Percentiles rank a stretch among this genome's conserved stretches.
Conservation (phyloP, 2,888 invertebrate genomes). For the Perizoma affinitatum region DNA sequence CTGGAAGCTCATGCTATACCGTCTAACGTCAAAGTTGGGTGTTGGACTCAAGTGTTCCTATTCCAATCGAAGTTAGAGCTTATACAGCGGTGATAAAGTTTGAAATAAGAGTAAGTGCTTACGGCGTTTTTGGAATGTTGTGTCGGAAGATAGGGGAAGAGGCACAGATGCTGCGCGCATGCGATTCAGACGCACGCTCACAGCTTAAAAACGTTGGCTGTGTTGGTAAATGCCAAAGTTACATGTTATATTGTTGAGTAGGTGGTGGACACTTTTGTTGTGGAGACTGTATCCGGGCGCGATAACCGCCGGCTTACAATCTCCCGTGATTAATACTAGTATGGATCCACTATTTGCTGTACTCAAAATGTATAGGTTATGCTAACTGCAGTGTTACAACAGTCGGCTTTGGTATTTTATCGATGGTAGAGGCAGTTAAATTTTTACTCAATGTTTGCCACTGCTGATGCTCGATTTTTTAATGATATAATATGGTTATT, state of each 20-base stretch:
- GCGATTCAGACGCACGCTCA: conserved; percentile 58
- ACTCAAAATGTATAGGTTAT: conserved; percentile 19
- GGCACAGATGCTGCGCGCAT: conserved; percentile 82
- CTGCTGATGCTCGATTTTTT: too few species aligned
- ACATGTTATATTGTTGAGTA: conserved; percentile 71
- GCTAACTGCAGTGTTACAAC: conserved; percentile 15
- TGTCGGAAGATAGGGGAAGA: conserved; percentile 64
- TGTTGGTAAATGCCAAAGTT: conserved; percentile 54
- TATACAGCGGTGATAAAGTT: conserved; percentile 16
- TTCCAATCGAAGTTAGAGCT: conserved; percentile 13
- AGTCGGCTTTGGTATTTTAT: conserved; percentile 3
- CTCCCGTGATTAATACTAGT: conserved; percentile 59
- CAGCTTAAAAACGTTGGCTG: conserved; percentile 48
- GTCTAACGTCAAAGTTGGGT: conserved; percentile 55
- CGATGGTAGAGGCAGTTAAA: neutral
- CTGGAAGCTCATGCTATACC: conserved; percentile 76
- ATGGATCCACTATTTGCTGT: conserved; percentile 35
- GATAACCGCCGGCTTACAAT: conserved; percentile 60
- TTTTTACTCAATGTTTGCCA: neutral
- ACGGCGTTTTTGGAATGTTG: conserved; percentile 42
- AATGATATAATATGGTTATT: too few species aligned
- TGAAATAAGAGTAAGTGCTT: conserved; percentile 25
- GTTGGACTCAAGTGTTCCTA: conserved; percentile 31
- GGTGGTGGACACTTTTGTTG: conserved; percentile 72
- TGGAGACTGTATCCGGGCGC: conserved; percentile 55